Base-by-base conservation (phyloP, 2,797 vertebrate species). In the Sylvilagus floridanus region DNA sequence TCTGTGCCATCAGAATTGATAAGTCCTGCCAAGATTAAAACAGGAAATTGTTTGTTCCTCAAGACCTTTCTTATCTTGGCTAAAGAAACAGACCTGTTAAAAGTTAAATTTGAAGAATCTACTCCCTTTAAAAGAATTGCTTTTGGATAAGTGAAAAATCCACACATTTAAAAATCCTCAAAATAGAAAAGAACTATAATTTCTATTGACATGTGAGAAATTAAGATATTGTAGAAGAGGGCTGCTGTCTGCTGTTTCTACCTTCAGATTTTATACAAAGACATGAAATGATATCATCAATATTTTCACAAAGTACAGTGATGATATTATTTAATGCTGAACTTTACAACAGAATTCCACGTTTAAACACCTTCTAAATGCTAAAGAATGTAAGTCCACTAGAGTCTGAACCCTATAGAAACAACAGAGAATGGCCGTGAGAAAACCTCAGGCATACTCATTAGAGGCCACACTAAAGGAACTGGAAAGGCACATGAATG, bases 221-320 rank as follows among this genome's bases (percentile, higher is more conserved):
- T 83, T 37, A 47, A 86, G 47, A 47, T 47, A 47, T 47, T 47
- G 42, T 47, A 47, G 42, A 47, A 47, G 42, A 47, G 42, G 42
- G 42, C 42, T 47, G 42, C 10, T 37, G 24, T 7, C 62, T 72
- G 68, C 60, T 13, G 22, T 87, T 57, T 79, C n/a, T 87, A 16
- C 22, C 84, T 87, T 95, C 78, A 82, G 9, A 90, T 9, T 84
- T 75, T 84, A 79, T 79, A 79, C 1, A 91, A 50, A 93, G 42
- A 24, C 30, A 89, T 63, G 47, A 82, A 50, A 77, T 19, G 88
- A 72, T 13, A 78, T 22, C 26, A 75, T 7, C 71, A 83, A 24
- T 73, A 37, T n/a, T 5, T 42, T 5, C 42, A 68, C 6, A 77
- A n/a, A 89, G 82, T 71, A 62, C 42, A 66, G 91, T 62, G 24